Percentiles rank a stretch among this genome's conserved stretches.
phyloP scores from a whole-genome alignment of 2,888 invertebrate species.

The Rutpela maculata region DNA sequence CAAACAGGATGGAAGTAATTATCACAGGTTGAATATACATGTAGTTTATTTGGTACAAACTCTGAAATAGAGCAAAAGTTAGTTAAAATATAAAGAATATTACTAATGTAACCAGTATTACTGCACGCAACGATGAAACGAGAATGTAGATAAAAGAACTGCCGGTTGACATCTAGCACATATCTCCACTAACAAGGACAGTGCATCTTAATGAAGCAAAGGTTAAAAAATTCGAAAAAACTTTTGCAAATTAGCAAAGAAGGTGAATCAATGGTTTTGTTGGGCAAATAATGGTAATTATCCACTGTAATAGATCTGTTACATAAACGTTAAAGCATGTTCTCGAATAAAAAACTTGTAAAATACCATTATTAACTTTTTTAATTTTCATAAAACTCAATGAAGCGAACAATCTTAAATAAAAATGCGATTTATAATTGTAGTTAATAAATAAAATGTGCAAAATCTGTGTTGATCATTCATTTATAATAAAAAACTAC shows the following conservation, averaged over 20 bases:
- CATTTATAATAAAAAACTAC: background rate
- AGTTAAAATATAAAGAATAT: no score
- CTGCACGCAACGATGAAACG: no score
- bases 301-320: background rate
- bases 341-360: background rate
- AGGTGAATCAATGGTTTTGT: background rate
- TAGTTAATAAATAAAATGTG: background rate
- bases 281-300: background rate
- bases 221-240: no score
- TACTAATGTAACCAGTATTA: no score
- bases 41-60: conserved; percentile 77
- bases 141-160: no score
- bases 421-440: background rate
- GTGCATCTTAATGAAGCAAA: background rate
- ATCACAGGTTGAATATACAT: conserved; percentile 81
- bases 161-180: no score
- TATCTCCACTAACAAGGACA: conserved; percentile 21
- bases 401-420: background rate
- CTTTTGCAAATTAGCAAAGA: background rate
- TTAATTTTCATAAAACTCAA: background rate
- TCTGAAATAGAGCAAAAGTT: conserved; percentile 71
- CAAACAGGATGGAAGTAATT: conserved; percentile 80
- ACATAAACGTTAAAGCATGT: background rate
- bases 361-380: background rate
- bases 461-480: background rate